Percentiles rank a stretch among this genome's conserved stretches.
These are phyloP conservation scores for Parascotia fuliginaria DNA, from an alignment of 2,888 invertebrate species.

Conservation along the genomic window DNA sequence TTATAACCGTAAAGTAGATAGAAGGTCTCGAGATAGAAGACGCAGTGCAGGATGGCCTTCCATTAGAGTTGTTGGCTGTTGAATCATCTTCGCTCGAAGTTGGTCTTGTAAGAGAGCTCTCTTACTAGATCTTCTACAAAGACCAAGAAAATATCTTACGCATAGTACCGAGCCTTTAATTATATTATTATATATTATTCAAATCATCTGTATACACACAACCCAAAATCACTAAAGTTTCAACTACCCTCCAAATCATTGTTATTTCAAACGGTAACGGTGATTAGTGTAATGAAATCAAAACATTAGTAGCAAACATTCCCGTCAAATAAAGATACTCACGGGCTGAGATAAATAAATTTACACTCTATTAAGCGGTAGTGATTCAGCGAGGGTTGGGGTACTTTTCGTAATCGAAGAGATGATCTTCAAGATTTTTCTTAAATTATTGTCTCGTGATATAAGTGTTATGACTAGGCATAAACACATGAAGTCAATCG, in stretches of 20 bases:
- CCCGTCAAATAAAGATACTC: constrained; percentile 40
- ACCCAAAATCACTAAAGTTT: not conserved
- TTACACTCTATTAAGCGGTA: constrained; percentile 70
- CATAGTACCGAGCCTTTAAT: too few species aligned
- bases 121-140: too few species aligned
- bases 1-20: too few species aligned
- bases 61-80: too few species aligned
- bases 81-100: too few species aligned
- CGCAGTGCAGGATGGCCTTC: too few species aligned
- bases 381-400: constrained; percentile 68
- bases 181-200: not conserved
- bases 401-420: constrained; percentile 14
- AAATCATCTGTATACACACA: not conserved
- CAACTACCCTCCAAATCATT: constrained; percentile 26
- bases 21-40: too few species aligned
- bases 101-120: too few species aligned
- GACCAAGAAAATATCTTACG: too few species aligned
- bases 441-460: constrained; percentile 9
- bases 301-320: constrained; percentile 37
- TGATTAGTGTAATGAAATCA: constrained; percentile 47
- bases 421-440: constrained; percentile 11
- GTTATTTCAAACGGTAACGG: constrained; percentile 38
- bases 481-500: not conserved
- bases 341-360: constrained; percentile 61
- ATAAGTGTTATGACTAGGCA: not conserved